Evolutionary conservation across 2,113 vertebrate species (phyloP).

Genomic region (Oriolus oriolus): DNA sequence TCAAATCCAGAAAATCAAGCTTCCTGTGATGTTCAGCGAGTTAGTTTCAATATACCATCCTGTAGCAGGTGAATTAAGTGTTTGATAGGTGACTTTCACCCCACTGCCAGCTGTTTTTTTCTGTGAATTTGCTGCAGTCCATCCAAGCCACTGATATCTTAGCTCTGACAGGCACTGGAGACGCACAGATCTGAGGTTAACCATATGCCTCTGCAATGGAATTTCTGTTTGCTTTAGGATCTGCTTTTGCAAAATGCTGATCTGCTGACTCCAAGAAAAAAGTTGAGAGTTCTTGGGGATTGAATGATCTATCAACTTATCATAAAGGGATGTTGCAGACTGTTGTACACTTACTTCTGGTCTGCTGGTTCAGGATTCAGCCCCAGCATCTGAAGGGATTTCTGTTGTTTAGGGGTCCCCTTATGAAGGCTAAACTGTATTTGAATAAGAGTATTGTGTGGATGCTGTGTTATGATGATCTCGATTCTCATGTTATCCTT

Average conservation of each 20-base stretch:
- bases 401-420: background rate
- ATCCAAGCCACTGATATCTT: background rate
- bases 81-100: background rate
- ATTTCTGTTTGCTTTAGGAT: background rate
- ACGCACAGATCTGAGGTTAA: background rate
- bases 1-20: background rate
- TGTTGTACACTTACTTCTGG: background rate
- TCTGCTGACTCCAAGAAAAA: background rate
- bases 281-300: background rate
- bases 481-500: background rate
- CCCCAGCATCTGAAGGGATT: background rate
- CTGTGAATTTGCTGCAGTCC: background rate
- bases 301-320: rapidly evolving
- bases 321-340: background rate
- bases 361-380: background rate
- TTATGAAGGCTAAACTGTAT: background rate
- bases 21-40: background rate
- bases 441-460: background rate
- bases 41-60: background rate
- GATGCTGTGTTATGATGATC: background rate
- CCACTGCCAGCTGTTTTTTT: background rate
- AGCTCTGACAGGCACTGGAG: background rate
- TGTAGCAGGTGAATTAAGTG: background rate
- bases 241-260: background rate
- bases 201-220: background rate